Evolutionary conservation across 1,140 invertebrate genomes (phyloP).

Genomic region (Eurosta solidaginis): DNA sequence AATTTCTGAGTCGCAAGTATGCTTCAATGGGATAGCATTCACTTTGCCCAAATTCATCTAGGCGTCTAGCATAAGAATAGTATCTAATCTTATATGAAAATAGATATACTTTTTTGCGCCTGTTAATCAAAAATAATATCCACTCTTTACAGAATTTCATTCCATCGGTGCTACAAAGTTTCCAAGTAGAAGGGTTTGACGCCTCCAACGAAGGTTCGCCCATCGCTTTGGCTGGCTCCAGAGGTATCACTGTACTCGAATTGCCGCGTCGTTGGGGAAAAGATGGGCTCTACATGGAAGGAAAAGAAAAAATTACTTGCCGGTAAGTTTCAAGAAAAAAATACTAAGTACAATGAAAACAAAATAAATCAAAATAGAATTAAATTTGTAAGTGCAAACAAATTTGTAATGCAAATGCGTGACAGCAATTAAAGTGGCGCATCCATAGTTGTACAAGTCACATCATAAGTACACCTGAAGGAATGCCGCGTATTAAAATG

Average conservation of each 20-base stretch:
- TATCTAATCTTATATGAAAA: too few relatives aligned
- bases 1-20: too few relatives aligned
- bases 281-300: slow-evolving; percentile 53
- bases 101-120: too few relatives aligned
- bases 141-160: slow-evolving; percentile 53
- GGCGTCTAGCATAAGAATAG: too few relatives aligned
- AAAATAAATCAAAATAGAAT: slow-evolving; percentile 32
- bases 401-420: slow-evolving; percentile 27
- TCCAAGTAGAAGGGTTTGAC: slow-evolving; percentile 55
- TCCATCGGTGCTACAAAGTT: slow-evolving; percentile 48
- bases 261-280: slow-evolving; percentile 59
- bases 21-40: too few relatives aligned
- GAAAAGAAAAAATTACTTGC: slow-evolving; percentile 46
- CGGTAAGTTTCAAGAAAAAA: slow-evolving; percentile 33
- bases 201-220: slow-evolving; percentile 55
- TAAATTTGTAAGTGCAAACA: slow-evolving; percentile 26
- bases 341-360: too few relatives aligned
- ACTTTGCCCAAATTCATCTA: too few relatives aligned
- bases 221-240: slow-evolving; percentile 51
- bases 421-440: slow-evolving; percentile 20
- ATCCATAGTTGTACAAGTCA: background rate
- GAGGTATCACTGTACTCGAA: slow-evolving; percentile 57
- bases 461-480: background rate
- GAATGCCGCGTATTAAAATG: slow-evolving; percentile 15
- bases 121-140: too few relatives aligned